A percentile compares a stretch with the other conserved stretches of the same genome.
These are phyloP conservation scores for Phyllotreta striolata DNA, from an alignment of 2,888 invertebrate genomes.

Conservation along the genomic window DNA sequence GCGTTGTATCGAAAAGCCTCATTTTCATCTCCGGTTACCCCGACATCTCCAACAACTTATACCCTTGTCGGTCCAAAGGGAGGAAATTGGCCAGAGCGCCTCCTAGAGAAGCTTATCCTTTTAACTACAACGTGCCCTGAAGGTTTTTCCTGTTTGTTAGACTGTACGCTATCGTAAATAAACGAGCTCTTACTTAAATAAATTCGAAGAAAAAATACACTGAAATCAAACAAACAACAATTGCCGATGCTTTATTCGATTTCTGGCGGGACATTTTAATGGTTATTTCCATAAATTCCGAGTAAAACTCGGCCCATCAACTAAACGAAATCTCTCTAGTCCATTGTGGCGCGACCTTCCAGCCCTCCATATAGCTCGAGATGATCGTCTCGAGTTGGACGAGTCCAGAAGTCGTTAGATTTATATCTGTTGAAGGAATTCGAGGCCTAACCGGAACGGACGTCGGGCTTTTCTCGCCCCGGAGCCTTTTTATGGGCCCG, in stretches of 20 bases:
- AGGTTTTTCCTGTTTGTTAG: slow-evolving; percentile 17
- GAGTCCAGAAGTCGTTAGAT: slow-evolving; percentile 46
- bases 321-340: slow-evolving; percentile 11
- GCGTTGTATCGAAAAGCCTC: slow-evolving; percentile 34
- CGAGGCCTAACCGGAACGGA: slow-evolving; percentile 47
- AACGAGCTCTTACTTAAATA: neutral
- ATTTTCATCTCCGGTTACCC: slow-evolving; percentile 41
- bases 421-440: slow-evolving; percentile 50
- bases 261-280: neutral
- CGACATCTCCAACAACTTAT: slow-evolving; percentile 39
- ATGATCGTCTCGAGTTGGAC: slow-evolving; percentile 36
- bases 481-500: slow-evolving; percentile 37
- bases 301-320: slow-evolving; percentile 27
- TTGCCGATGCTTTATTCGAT: neutral
- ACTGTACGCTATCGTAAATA: slow-evolving; percentile 1
- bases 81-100: slow-evolving; percentile 40
- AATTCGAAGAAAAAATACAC: neutral
- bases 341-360: neutral
- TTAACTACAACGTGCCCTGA: slow-evolving; percentile 22
- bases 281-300: neutral
- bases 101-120: slow-evolving; percentile 27
- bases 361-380: slow-evolving; percentile 23
- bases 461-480: slow-evolving; percentile 45
- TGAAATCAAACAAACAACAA: neutral
- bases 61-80: slow-evolving; percentile 36